Conservation (phyloP, 37 sponge, comb jelly and placozoan genomes). For the Aphrocallistes beatrix region DNA sequence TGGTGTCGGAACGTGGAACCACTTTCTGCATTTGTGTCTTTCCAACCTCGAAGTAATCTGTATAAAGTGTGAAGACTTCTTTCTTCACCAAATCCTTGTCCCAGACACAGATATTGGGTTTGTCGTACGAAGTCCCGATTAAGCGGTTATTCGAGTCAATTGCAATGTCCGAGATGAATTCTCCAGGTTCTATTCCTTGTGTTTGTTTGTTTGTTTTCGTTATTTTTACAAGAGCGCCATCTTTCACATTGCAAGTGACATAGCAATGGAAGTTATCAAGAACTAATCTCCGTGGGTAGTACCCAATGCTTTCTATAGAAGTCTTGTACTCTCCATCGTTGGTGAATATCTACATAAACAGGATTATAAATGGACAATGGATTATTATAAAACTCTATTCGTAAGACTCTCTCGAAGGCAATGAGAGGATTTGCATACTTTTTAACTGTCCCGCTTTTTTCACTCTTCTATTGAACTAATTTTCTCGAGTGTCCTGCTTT, state of each 20-base stretch:
- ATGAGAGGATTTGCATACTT: no score
- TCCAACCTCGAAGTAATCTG: neutral
- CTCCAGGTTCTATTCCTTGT: neutral
- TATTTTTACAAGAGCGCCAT: neutral
- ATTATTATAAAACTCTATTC: no score
- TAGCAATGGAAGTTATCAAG: neutral
- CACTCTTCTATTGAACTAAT: no score
- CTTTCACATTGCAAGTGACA: neutral
- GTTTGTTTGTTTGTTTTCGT: neutral
- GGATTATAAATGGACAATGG: no score
- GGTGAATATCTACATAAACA: neutral
- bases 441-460: no score
- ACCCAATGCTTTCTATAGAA: neutral
- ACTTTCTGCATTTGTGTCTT: neutral
- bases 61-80: neutral
- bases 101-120: neutral
- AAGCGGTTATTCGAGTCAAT: neutral
- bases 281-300: neutral
- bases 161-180: neutral
- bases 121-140: neutral
- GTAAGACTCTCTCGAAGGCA: no score
- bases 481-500: no score
- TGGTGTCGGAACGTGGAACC: neutral
- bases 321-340: neutral
- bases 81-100: neutral